Conservation (phyloP, 2,888 invertebrate species). For the Xestia ashworthii region DNA sequence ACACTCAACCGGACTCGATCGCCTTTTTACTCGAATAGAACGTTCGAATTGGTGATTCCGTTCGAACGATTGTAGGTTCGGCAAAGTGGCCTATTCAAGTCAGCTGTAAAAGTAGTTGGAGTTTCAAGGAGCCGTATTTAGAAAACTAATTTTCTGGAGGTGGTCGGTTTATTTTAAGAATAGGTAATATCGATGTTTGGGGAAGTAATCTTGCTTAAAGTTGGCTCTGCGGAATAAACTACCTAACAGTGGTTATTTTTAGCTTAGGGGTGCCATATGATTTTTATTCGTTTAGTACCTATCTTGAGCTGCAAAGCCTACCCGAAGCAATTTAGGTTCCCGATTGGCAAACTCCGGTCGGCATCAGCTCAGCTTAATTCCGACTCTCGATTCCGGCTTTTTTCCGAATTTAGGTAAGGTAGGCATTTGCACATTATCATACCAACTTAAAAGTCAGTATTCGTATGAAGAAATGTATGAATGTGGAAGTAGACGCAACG, state of each 20-base stretch:
- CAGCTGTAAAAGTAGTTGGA: constrained; percentile 53
- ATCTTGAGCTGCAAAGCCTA: background rate
- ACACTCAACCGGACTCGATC: constrained; percentile 62
- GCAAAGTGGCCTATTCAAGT: constrained; percentile 59
- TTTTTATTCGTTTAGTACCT: background rate
- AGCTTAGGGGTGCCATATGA: background rate
- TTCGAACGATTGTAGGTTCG: constrained; percentile 59
- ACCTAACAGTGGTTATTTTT: constrained; percentile 19
- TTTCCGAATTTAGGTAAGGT: too few species aligned
- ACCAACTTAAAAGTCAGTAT: too few species aligned
- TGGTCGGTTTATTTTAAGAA: constrained; percentile 23
- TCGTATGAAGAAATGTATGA: too few species aligned
- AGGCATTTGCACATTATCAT: too few species aligned
- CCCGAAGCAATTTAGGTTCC: rapidly evolving
- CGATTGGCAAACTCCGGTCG: background rate
- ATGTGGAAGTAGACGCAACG: too few species aligned
- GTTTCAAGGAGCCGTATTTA: constrained; percentile 38
- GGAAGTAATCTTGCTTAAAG: background rate
- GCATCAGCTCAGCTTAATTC: too few species aligned
- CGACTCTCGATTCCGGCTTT: too few species aligned
- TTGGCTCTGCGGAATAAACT: background rate
- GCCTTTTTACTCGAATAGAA: constrained; percentile 66
- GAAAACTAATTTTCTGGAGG: constrained; percentile 32
- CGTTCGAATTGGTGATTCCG: constrained; percentile 59
- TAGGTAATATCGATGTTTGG: background rate